phyloP scores from a whole-genome alignment of 2,113 vertebrate genomes.

The Cheilinus undulatus region DNA sequence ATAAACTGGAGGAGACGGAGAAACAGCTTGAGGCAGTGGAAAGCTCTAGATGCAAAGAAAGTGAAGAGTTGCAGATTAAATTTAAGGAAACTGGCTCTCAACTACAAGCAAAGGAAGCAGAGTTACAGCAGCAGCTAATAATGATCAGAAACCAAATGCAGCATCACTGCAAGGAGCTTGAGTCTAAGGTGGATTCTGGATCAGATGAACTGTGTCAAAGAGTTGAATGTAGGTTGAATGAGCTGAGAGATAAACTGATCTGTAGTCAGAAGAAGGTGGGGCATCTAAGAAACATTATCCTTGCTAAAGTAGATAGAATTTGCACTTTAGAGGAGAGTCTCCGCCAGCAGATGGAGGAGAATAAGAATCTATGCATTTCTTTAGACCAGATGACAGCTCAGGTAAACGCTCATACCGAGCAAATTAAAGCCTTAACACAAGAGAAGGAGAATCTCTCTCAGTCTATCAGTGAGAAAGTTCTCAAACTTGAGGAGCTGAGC shows the following conservation, averaged over 20 bases:
- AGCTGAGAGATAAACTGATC: constrained; percentile 80
- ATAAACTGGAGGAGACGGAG: constrained; percentile 79
- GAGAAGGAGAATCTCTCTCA: constrained; percentile 88
- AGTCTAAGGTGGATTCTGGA: constrained; percentile 81
- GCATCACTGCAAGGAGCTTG: constrained; percentile 78
- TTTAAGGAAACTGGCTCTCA: constrained; percentile 79
- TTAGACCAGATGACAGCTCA: constrained; percentile 85
- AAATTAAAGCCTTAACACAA: constrained; percentile 85
- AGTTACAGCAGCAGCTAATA: constrained; percentile 78
- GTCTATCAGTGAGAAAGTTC: constrained; percentile 87
- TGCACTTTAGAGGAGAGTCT: constrained; percentile 88
- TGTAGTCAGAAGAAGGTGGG: constrained; percentile 78
- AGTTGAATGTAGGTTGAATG: constrained; percentile 78
- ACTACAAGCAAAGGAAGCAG: constrained; percentile 81
- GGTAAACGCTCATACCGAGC: constrained; percentile 87
- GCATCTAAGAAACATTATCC: constrained; percentile 83
- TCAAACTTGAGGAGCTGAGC: constrained; percentile 86
- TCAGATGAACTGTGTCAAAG: constrained; percentile 82
- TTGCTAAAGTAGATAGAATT: constrained; percentile 77
- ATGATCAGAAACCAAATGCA: constrained; percentile 80
- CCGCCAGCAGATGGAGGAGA: constrained; percentile 81
- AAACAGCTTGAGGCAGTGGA: constrained; percentile 81
- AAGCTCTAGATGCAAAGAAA: constrained; percentile 79
- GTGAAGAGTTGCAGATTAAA: constrained; percentile 82
- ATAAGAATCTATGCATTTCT: constrained; percentile 80